Conservation (phyloP, 2,888 invertebrate genomes). For the Anthrax anthrax region DNA sequence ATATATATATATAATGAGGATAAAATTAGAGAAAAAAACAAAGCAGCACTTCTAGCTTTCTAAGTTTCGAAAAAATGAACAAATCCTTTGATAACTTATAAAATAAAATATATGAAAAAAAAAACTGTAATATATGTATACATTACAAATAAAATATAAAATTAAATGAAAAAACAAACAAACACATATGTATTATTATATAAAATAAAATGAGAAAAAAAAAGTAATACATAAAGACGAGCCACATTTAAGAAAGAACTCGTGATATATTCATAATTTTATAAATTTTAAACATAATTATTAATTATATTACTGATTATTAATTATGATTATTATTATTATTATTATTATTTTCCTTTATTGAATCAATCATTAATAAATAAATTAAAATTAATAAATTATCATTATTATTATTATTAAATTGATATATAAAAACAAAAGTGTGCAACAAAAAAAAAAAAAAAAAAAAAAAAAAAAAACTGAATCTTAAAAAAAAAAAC, state of each 20-base stretch:
- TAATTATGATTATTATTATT: too few species aligned
- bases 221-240: background rate
- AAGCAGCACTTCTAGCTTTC: background rate
- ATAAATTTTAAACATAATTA: too few species aligned
- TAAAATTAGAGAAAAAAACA: background rate
- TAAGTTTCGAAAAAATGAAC: background rate
- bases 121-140: background rate
- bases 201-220: background rate
- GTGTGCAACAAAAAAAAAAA: too few species aligned
- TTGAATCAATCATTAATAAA: too few species aligned
- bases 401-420: too few species aligned
- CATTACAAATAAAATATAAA: background rate
- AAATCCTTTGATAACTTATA: background rate
- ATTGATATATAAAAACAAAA: too few species aligned
- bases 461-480: too few species aligned
- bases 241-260: background rate
- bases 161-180: background rate
- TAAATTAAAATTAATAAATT: too few species aligned
- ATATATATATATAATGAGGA: too few species aligned
- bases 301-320: too few species aligned
- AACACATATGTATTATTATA: background rate
- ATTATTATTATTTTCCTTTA: too few species aligned
- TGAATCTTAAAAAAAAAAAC: too few species aligned
- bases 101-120: background rate
- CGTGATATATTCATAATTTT: background rate